Evolutionary conservation across 2,113 vertebrate genomes (phyloP), one percentile per base, ranked within the genome.

Genomic region (Centropus unirufus): DNA sequence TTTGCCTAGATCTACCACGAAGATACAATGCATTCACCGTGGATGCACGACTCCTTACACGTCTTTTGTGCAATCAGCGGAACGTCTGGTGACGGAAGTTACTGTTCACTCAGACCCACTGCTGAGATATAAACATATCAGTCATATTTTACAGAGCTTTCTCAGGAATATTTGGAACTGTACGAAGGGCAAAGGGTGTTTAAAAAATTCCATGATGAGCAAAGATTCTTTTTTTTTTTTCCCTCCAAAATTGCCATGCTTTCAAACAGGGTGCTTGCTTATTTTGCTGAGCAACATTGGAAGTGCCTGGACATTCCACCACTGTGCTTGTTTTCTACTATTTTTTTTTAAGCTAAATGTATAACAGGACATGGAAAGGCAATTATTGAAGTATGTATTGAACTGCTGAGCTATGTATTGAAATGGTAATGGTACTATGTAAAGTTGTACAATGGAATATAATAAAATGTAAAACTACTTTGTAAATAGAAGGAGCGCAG

Each of bases 51-150:
- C 98, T 99, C 99, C 12, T 95, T 99, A 27, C 98, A 99, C 3
- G 99, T 99, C 78, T 99, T 99, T 91, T 98, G 98, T 73, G 99
- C 98, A 4, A 99, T 99, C 97, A 99, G 99, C 5, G 99, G 99
- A 69, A 99, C 98, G 4, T 97, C 98, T 21, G 90, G 98, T 16
- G 98, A 99, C 61, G 96, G 98, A 94, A 97, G 96, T 51, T 99
- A 98, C 83, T 98, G 95, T 55, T 98, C 97, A 7, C 95, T 95
- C 59, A 96, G 98, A 97, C 95, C 97, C 7, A 24, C 97, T 67
- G 74, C 96, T 70, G 97, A 97, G 91, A 83, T 94, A 26, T 98
- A 88, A 97, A 77, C 78, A 40, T 77, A 76, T 80, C 84, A 63
- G 49, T 75, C 75, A 18, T 47, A 21, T 46, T 68, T 93, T 79